phyloP scores from a whole-genome alignment of 2,888 invertebrate species.

The Clitarchus hookeri region DNA sequence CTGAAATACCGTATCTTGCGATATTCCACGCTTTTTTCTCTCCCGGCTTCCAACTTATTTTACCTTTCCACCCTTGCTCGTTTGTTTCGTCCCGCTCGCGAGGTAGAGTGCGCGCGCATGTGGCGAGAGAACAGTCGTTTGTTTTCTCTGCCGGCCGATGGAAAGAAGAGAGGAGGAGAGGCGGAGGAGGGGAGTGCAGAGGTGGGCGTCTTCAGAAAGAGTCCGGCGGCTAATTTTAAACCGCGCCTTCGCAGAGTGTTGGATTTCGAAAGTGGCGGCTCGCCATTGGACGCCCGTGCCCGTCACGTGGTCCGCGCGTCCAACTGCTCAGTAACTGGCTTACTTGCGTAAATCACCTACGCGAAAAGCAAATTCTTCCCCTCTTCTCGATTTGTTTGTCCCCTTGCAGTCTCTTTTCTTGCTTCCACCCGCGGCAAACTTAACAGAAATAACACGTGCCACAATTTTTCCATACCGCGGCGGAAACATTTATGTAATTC shows the following conservation, averaged over 20 bases:
- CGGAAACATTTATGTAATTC: no score
- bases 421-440: background rate
- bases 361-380: background rate
- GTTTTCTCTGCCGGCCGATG: background rate
- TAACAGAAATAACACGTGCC: background rate
- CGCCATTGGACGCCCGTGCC: background rate
- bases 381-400: background rate
- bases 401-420: background rate
- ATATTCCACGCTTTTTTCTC: slow-evolving; percentile 1
- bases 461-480: no score
- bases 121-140: background rate
- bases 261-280: background rate
- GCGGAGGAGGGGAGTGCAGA: no score
- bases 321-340: background rate
- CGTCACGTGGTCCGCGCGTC: background rate
- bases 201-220: background rate
- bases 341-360: background rate
- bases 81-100: no score
- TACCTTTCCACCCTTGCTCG: background rate
- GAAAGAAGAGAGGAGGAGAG: background rate
- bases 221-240: background rate
- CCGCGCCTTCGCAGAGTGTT: background rate
- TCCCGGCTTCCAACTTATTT: background rate
- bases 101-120: background rate
- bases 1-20: background rate